phyloP scores from a whole-genome alignment of 2,797 vertebrate species.

The Takifugu ocellatus region DNA sequence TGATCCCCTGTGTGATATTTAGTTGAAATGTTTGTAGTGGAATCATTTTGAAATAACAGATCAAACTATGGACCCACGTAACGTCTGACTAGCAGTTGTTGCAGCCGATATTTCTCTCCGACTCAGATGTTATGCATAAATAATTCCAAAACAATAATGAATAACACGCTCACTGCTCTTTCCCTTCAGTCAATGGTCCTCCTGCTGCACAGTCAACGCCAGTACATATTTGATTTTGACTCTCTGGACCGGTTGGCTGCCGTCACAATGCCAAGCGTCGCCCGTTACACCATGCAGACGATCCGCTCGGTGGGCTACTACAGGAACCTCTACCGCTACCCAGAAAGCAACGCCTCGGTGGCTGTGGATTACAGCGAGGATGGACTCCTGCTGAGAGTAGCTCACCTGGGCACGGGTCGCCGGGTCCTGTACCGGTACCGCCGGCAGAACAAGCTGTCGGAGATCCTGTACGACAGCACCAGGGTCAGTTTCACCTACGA shows the following conservation, averaged over 20 bases:
- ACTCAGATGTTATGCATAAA: constrained; percentile 20
- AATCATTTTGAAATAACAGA: no score
- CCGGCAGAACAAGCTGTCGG: constrained; percentile 91
- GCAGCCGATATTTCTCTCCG: background rate
- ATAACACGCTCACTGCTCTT: background rate
- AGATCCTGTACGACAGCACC: constrained; percentile 95
- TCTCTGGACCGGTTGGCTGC: constrained; percentile 90
- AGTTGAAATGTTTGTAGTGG: no score
- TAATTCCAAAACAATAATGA: constrained; percentile 15
- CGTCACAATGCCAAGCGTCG: constrained; percentile 97
- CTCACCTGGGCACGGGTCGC: constrained; percentile 92
- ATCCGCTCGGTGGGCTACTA: constrained; percentile 97
- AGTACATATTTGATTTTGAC: constrained; percentile 98
- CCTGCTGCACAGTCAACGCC: constrained; percentile 95
- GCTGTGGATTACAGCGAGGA: constrained; percentile 97
- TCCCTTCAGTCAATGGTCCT: constrained; percentile 92
- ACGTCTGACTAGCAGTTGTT: no score
- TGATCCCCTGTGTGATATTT: no score
- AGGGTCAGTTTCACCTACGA: constrained; percentile 98
- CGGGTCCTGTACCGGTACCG: constrained; percentile 93
- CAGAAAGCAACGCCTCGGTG: constrained; percentile 95
- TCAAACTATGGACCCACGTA: no score
- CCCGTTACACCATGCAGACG: constrained; percentile 97
- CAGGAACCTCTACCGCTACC: constrained; percentile 95
- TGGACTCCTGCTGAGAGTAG: constrained; percentile 88